Base-by-base conservation (phyloP, 1,140 invertebrate genomes). In the Elymnias hypermnestra region DNA sequence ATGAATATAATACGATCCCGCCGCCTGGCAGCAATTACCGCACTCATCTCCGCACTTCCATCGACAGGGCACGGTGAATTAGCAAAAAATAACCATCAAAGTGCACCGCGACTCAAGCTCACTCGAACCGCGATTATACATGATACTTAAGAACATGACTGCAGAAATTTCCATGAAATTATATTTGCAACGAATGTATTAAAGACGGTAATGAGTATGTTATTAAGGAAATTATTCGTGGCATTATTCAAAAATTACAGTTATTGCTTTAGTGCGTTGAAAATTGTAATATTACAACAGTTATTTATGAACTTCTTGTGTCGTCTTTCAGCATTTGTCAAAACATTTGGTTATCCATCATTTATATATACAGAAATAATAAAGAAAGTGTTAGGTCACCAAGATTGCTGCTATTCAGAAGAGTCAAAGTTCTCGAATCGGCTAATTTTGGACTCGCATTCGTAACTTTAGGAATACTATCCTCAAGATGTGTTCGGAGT, bases 51-150 rank as follows among this genome's bases (percentile, higher is more conserved):
- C 75, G 70, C 64, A 61, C 57, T 57, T 65, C 64, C 58, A 70
- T 69, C 72, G 65, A 66, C 67, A 69, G 61, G 56, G 55, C 62
- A 77, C 63, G 77, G 75, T 79, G 63, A 79, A 83, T 83, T 83
- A 82, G 79, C 73, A 75, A 82, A 83, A 83, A 83, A 82, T 78
- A 76, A 83, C 73, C 63, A 67, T 61, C 64, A 72, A 66, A 60
- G 65, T 35, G 31, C 10, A n/a, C 22, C 39, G 31, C 33, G 23
- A 12, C 31, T 50, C 19, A 31, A 22, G 47, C 39, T 38, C 33
- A 38, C 33, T 38, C 22, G 14, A 14, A 21, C 33, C 21, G 29
- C 13, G 41, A 31, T n/a, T 17, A 36, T 33, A 28, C 39, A 17
- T 31, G 39, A 25, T 42, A 23, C 18, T 42, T 49, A 41, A 48